phyloP scores from a whole-genome alignment of 2,888 invertebrate species.

The Conus canariensis region DNA sequence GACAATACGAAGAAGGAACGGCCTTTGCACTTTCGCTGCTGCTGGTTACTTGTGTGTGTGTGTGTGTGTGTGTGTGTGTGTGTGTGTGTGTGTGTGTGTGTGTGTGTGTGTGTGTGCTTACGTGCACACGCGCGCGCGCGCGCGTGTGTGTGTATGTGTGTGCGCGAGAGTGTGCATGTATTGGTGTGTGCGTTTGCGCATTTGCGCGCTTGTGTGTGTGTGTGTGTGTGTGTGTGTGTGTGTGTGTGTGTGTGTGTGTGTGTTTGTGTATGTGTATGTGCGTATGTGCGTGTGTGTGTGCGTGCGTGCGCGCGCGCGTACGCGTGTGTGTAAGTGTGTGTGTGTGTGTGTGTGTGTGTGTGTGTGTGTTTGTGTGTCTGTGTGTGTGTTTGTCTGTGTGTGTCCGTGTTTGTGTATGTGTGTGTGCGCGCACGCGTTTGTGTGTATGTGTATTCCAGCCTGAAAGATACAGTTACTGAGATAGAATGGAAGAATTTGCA shows the following conservation, averaged over 20 bases:
- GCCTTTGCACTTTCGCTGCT: background rate
- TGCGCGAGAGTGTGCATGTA: background rate
- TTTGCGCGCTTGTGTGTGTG: too few species aligned
- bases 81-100: background rate
- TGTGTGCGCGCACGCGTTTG: too few species aligned
- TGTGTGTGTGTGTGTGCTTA: background rate
- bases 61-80: conserved; percentile 11
- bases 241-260: background rate
- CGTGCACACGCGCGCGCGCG: background rate
- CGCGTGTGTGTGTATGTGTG: background rate
- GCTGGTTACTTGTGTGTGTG: background rate
- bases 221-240: too few species aligned
- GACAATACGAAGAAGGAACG: background rate
- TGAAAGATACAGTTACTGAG: too few species aligned
- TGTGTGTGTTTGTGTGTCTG: background rate
- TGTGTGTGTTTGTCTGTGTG: too few species aligned
- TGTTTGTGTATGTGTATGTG: background rate
- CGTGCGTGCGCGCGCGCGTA: background rate
- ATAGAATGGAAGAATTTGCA: too few species aligned
- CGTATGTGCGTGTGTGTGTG: background rate
- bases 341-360: background rate
- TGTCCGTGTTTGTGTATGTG: too few species aligned
- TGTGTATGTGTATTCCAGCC: too few species aligned
- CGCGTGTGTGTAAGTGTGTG: background rate
- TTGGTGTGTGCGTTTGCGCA: background rate